phyloP scores from a whole-genome alignment of 1,140 invertebrate genomes.

The Drosophila teissieri region DNA sequence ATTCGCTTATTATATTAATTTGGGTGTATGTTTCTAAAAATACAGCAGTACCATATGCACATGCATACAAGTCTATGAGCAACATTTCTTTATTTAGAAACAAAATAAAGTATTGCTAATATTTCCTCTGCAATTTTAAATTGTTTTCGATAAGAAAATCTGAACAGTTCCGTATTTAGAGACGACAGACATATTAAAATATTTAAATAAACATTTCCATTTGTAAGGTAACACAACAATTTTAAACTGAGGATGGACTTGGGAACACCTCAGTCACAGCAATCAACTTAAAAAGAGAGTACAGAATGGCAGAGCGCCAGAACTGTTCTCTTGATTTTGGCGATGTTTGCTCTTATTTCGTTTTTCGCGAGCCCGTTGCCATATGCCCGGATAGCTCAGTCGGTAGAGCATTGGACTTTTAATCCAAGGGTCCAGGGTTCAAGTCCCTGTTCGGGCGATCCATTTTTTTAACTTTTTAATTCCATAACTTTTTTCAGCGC shows the following conservation, averaged over 20 bases:
- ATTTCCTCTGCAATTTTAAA: too few relatives aligned
- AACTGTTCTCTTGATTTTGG: conserved; percentile 14
- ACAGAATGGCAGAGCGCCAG: neutral
- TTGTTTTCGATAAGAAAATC: too few relatives aligned
- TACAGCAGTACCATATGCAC: neutral
- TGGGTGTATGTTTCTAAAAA: neutral
- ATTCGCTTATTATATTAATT: neutral
- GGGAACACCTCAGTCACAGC: conserved; percentile 3
- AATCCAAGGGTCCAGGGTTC: conserved; percentile 92
- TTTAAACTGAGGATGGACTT: neutral
- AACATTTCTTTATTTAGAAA: too few relatives aligned
- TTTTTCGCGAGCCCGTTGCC: conserved; percentile 3
- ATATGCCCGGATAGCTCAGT: conserved; percentile 92
- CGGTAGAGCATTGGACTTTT: conserved; percentile 94
- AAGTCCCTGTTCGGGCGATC: conserved; percentile 91
- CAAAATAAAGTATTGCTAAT: too few relatives aligned
- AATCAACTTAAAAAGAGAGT: neutral
- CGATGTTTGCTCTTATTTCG: conserved; percentile 10
- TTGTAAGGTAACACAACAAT: too few relatives aligned
- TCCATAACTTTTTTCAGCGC: neutral
- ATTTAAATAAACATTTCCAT: too few relatives aligned
- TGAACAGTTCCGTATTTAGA: too few relatives aligned
- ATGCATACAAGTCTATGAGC: too few relatives aligned
- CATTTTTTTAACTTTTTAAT: neutral
- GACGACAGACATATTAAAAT: too few relatives aligned